Evolutionary conservation across 2,797 vertebrate genomes (phyloP), one percentile per base, ranked within the genome.

Genomic region (Tarsius wallacei): DNA sequence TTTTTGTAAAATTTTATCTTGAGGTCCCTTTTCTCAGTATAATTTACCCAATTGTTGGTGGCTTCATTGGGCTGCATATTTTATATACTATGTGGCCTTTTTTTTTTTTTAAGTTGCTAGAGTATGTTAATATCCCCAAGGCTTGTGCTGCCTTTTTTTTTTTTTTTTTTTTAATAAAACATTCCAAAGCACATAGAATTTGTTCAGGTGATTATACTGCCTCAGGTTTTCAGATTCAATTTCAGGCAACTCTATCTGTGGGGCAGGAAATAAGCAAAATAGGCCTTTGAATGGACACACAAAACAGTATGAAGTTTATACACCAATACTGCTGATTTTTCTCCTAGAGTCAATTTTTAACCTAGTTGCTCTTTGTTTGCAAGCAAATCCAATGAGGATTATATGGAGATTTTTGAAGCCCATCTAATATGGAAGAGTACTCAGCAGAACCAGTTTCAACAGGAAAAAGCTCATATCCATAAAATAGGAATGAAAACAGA

Each of bases 311-410:
- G 14, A 77, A 71, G 55, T 76, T 91, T 28, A 49, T 51, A 42
- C 7, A n/a, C 22, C 0, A 2, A 51, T 61, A 53, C 9, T 26
- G 49, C 36, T 7, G 33, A 68, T 63, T 64, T 74, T 95, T 68
- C 22, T 90, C 17, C 36, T 57, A 42, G 19, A 55, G 66, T 51
- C 85, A 61, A 28, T 74, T 77, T 97, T 87, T 51, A 83, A 61
- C 87, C 36, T 92, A 26, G 33, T 94, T 93, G 51, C 53, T 94
- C 74, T 68, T 78, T 80, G 13, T 86, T 94, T 96, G 57, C 33
- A 70, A 53, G 47, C 11, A 95, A 77, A 83, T 83, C 33, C 16
- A 73, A 0, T 74, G 33, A 90, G 47, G 63, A 78, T 73, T 42
- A 5, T 68, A 31, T n/a, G 28, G 74, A 86, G 36, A 22, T 86